Evolutionary conservation across 2,797 vertebrate species (phyloP).

Genomic region (Sylvia borin): DNA sequence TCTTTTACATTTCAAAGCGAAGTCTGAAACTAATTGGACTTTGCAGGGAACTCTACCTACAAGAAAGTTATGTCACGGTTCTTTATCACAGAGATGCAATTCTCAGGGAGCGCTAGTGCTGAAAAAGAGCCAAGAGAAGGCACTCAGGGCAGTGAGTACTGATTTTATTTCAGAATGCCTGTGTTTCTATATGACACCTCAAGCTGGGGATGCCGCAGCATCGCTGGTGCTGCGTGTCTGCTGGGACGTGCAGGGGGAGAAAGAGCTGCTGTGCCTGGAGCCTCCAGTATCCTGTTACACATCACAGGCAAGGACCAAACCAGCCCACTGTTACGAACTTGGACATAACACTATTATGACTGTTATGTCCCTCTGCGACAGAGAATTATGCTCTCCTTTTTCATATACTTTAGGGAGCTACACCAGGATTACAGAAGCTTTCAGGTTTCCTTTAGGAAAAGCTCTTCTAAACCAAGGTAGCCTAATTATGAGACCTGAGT

Average conservation of each 20-base stretch:
- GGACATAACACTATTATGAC: no score
- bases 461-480: not conserved
- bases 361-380: not conserved
- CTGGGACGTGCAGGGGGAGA: not conserved
- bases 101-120: not conserved
- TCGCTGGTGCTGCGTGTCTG: rapidly evolving
- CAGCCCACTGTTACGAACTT: not conserved
- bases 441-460: not conserved
- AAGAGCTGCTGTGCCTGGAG: not conserved
- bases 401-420: not conserved
- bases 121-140: not conserved
- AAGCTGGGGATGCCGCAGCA: not conserved
- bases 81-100: not conserved
- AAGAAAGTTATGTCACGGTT: not conserved
- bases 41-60: not conserved
- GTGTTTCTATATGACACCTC: not conserved
- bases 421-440: not conserved
- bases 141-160: not conserved
- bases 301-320: not conserved
- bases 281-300: not conserved
- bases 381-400: not conserved
- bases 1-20: not conserved
- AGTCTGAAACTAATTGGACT: not conserved
- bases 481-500: not conserved
- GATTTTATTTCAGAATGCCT: not conserved